Conservation (phyloP, 2,888 invertebrate species). For the Chloroclystis v-ata region DNA sequence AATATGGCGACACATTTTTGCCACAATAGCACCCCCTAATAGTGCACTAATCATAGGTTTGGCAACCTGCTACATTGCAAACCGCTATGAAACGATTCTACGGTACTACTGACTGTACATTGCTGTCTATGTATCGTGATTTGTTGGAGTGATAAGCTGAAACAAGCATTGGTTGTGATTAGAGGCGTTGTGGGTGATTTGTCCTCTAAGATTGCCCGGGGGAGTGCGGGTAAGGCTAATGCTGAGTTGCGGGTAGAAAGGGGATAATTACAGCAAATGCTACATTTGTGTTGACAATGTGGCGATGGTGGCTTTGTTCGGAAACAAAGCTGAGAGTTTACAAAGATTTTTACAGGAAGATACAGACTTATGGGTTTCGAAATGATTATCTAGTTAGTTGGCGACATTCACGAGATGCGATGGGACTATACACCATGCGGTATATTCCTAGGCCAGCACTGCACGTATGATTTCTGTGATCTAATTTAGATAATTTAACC, state of each 20-base stretch:
- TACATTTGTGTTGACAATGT: constrained; percentile 61
- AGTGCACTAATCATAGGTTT: constrained; percentile 73
- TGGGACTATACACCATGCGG: no score
- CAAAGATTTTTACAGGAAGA: neutral
- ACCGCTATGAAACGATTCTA: constrained; percentile 1
- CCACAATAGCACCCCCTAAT: constrained; percentile 63
- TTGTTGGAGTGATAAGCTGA: neutral
- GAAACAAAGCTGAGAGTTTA: constrained; percentile 6
- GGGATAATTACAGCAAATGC: constrained; percentile 71
- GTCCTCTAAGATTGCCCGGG: constrained; percentile 27
- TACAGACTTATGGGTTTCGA: no score
- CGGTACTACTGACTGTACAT: constrained; percentile 26
- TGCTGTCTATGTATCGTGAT: constrained; percentile 21
- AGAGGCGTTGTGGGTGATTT: constrained; percentile 2
- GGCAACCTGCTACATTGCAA: constrained; percentile 48
- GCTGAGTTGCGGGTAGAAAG: constrained; percentile 58
- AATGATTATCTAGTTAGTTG: no score
- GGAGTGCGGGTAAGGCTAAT: constrained; percentile 56
- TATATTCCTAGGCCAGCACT: no score
- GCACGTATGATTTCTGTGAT: no score
- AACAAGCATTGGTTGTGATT: constrained; percentile 34
- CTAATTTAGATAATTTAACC: no score
- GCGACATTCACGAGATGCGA: no score
- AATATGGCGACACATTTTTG: constrained; percentile 46
- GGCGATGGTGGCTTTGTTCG: constrained; percentile 21